Conservation (phyloP, 2,797 vertebrate species). For the Momotus momota region DNA sequence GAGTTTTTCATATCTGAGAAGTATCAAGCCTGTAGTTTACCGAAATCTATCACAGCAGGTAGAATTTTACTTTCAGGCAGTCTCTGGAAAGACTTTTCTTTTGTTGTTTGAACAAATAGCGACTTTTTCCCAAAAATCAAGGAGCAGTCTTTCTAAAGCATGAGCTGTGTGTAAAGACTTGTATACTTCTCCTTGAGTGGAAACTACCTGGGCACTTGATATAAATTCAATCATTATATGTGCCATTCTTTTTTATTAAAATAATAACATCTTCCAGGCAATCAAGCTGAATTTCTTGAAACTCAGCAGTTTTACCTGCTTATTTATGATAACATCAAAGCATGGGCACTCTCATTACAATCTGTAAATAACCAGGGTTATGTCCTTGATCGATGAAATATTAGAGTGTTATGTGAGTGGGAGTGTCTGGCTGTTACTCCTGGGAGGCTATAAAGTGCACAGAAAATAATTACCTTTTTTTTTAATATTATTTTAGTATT, state of each 20-base stretch:
- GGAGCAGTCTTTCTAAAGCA: neutral
- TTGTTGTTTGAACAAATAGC: neutral
- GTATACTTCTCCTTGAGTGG: constrained; percentile 28
- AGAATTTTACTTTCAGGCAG: neutral
- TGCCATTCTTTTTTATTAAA: constrained; percentile 81
- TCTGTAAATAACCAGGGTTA: constrained; percentile 87
- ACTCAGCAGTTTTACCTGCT: constrained; percentile 82
- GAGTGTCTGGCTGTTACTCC: constrained; percentile 76
- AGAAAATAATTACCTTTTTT: constrained; percentile 59
- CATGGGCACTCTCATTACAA: constrained; percentile 87
- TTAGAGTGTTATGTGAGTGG: constrained; percentile 25
- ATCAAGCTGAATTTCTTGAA: constrained; percentile 72
- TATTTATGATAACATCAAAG: constrained; percentile 89
- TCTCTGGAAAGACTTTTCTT: neutral
- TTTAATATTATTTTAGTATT: neutral
- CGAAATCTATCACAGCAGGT: neutral
- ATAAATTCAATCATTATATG: constrained; percentile 74
- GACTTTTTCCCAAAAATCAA: neutral
- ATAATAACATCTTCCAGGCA: constrained; percentile 78
- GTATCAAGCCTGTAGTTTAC: neutral
- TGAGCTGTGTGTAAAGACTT: neutral
- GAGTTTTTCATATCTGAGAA: neutral
- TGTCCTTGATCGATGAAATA: constrained; percentile 90
- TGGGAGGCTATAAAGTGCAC: constrained; percentile 78
- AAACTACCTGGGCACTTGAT: constrained; percentile 20